Evolutionary conservation across 2,113 vertebrate genomes (phyloP).

Genomic region (Boulengeromyrus knoepffleri): DNA sequence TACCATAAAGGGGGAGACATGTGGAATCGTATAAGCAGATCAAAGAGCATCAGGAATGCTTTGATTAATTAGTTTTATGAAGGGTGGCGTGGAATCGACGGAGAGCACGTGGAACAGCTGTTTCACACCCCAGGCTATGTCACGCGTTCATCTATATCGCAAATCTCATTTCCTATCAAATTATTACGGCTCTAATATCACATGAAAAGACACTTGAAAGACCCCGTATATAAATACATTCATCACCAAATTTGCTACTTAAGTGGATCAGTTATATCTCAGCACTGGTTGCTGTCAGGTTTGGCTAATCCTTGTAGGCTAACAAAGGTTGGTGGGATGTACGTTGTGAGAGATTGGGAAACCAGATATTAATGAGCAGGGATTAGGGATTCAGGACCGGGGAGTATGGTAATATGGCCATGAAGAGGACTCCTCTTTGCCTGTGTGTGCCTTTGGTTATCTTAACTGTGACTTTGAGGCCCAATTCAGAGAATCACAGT

Average conservation of each 20-base stretch:
- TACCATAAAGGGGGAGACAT: neutral
- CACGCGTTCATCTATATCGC: conserved; percentile 24
- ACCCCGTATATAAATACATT: conserved; percentile 15
- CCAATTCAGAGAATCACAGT: neutral
- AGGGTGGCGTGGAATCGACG: neutral
- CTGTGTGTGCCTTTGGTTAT: neutral
- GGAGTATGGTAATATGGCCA: neutral
- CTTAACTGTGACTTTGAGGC: neutral
- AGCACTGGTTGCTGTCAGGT: neutral
- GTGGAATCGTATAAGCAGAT: conserved; percentile 37
- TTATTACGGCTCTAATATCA: conserved; percentile 18
- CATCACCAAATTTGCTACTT: conserved; percentile 16
- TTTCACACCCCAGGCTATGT: neutral
- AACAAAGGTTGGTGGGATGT: neutral
- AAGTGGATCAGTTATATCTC: neutral
- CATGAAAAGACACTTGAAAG: conserved; percentile 17
- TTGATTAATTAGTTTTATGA: conserved; percentile 24
- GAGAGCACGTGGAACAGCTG: conserved; percentile 8
- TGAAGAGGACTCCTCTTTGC: neutral
- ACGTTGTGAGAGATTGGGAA: neutral
- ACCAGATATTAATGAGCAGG: neutral
- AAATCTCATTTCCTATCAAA: conserved; percentile 25
- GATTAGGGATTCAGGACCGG: neutral
- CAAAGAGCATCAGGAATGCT: conserved; percentile 33
- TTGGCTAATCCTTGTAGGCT: neutral